These are phyloP conservation scores for Pyrrhosoma nymphula DNA, from an alignment of 2,888 invertebrate species.

Conservation along the genomic window DNA sequence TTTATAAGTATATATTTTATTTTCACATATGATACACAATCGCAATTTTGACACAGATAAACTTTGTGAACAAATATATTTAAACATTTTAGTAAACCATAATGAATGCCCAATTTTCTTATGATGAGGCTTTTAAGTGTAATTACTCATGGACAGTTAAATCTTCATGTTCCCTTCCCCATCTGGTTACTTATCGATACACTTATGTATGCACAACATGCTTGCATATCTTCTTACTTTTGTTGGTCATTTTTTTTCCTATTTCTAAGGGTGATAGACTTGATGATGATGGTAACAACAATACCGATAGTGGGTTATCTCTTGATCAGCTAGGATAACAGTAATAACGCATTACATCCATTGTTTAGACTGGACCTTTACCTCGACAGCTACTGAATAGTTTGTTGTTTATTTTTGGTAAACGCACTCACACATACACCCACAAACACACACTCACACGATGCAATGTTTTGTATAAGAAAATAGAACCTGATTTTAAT, in stretches of 20 bases:
- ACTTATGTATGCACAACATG: neutral
- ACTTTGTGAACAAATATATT: constrained; percentile 27
- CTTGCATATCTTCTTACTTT: neutral
- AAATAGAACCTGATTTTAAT: constrained; percentile 18
- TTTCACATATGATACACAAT: constrained; percentile 55
- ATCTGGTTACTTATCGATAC: neutral
- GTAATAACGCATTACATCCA: constrained; percentile 17
- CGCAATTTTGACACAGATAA: constrained; percentile 39
- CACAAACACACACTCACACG: neutral
- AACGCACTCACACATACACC: neutral
- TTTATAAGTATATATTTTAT: constrained; percentile 44
- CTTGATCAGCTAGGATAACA: neutral
- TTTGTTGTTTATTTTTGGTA: neutral
- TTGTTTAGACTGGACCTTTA: neutral
- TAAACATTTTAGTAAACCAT: neutral
- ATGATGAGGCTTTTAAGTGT: constrained; percentile 2
- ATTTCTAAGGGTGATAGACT: constrained; percentile 24
- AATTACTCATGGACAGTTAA: constrained; percentile 35
- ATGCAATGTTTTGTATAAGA: constrained; percentile 25
- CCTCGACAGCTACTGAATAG: neutral
- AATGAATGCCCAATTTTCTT: constrained; percentile 35
- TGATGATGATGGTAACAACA: constrained; percentile 28
- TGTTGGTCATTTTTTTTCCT: constrained; percentile 20
- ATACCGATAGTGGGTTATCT: neutral
- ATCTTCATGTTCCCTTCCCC: neutral